Base-by-base conservation (phyloP, 2,797 vertebrate species). In the Bradypodion pumilum region DNA sequence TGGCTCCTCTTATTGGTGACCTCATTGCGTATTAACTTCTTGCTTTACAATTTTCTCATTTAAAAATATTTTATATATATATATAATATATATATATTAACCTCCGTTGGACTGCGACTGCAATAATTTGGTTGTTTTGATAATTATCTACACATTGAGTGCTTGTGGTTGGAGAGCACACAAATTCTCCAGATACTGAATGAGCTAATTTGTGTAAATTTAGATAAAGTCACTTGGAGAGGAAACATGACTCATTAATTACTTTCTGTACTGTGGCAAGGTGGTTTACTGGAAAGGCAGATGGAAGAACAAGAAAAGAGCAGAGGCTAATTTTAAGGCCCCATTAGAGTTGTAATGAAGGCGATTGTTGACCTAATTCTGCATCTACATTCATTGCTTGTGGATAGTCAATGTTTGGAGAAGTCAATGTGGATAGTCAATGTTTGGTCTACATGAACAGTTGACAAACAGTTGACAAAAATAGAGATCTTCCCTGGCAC, bases 361-460 rank as follows among this genome's bases (percentile, higher is more conserved):
- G 56, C 49, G n/a, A n/a, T 65, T 2, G 25, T 65, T 82, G 80
- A 74, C 42, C 80, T 52, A 74, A 82, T 74, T 82, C 73, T 49
- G 60, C 46, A 29, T n/a, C 60, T 82, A 32, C 80, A 74, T 29
- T 35, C 80, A 29, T 80, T 72, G 79, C 70, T 49, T 74, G 37
- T 74, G 80, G 74, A 82, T 8, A 35, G 19, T 65, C 37, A 60
- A 82, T 59, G 65, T 74, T 82, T n/a, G n/a, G n/a, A n/a, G n/a
- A n/a, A n/a, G n/a, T n/a, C n/a, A n/a, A n/a, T n/a, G n/a, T n/a
- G n/a, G n/a, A 82, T 8, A 35, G 19, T 65, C 37, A 60, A 82
- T 59, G 65, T 74, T 82, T n/a, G n/a, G n/a, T n/a, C n/a, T n/a
- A n/a, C n/a, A n/a, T n/a, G n/a, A n/a, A n/a, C n/a, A n/a, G n/a